A percentile compares a stretch with the other conserved stretches of the same genome.
Evolutionary conservation across 2,113 vertebrate species (phyloP).

Genomic region (Serinus canaria): DNA sequence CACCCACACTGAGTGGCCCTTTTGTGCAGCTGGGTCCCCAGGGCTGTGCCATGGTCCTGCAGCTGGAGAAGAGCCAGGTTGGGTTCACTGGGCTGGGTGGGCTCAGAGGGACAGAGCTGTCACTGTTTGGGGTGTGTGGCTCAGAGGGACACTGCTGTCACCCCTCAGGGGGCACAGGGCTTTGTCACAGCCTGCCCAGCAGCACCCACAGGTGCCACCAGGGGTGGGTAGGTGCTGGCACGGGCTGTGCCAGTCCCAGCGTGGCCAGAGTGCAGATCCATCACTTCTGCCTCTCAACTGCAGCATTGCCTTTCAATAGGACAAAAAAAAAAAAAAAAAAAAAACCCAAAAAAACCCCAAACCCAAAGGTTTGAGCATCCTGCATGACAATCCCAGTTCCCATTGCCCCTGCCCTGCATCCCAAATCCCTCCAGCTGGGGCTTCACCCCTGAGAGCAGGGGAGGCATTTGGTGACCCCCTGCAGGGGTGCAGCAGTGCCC

Average conservation of each 20-base stretch:
- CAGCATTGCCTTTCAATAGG: fast-evolving
- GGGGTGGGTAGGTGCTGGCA: not conserved
- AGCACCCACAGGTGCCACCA: not conserved
- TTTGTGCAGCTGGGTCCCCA: fast-evolving
- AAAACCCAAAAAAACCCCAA: too few species aligned
- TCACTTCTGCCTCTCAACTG: fast-evolving
- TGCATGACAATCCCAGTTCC: fast-evolving
- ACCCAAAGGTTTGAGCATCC: fast-evolving
- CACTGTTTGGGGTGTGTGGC: not conserved
- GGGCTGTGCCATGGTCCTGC: fast-evolving
- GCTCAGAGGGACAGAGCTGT: not conserved
- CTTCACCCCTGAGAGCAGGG: not conserved
- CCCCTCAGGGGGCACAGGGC: fast-evolving
- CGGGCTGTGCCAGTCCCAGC: fast-evolving
- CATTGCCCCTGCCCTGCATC: not conserved
- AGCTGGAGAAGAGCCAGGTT: not conserved
- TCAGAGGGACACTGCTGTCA: not conserved
- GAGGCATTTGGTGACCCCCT: not conserved
- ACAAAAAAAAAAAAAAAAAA: too few species aligned
- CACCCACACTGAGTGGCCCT: fast-evolving
- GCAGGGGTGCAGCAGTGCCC: not conserved
- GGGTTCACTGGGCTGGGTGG: not conserved
- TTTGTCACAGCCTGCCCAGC: not conserved
- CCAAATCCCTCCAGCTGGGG: not conserved
- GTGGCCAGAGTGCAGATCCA: not conserved